Percentiles rank a stretch among this genome's conserved stretches.
phyloP scores from a whole-genome alignment of 2,797 vertebrate genomes.

The Protosalanx chinensis region DNA sequence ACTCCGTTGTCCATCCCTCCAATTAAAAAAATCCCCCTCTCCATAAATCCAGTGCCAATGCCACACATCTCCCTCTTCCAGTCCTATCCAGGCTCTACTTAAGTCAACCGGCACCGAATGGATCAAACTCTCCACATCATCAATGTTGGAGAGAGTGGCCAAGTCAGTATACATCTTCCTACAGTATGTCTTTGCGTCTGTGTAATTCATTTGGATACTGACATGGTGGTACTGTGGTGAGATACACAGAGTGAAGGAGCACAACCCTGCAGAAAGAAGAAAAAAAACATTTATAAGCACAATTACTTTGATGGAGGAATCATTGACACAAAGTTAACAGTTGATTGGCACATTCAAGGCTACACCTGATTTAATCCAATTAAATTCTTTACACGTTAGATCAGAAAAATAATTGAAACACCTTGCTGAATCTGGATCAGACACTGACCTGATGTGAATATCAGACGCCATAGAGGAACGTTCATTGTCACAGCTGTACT shows the following conservation, averaged over 20 bases:
- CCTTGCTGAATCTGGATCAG: not conserved
- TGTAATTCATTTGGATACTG: slow-evolving; percentile 31
- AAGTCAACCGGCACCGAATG: slow-evolving; percentile 14
- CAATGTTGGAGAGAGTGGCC: slow-evolving; percentile 52
- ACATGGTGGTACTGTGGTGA: slow-evolving; percentile 55
- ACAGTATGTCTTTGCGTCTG: slow-evolving; percentile 59
- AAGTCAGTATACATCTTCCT: slow-evolving; percentile 55
- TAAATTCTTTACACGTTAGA: not conserved
- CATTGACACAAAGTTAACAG: not conserved
- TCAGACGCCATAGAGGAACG: slow-evolving; percentile 28
- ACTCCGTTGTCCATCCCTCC: slow-evolving; percentile 41
- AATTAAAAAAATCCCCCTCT: slow-evolving; percentile 51
- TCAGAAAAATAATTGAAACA: not conserved
- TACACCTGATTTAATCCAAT: not conserved
- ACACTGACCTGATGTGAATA: slow-evolving; percentile 61
- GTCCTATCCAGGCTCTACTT: slow-evolving; percentile 57
- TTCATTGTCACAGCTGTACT: slow-evolving; percentile 19
- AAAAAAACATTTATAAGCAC: not conserved
- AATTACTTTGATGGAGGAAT: not conserved
- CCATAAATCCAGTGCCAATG: slow-evolving; percentile 61
- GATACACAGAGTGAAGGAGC: slow-evolving; percentile 23
- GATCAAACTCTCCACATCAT: slow-evolving; percentile 46
- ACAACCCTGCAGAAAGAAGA: slow-evolving; percentile 48
- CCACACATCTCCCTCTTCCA: slow-evolving; percentile 44
- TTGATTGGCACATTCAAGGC: not conserved